A percentile compares a stretch with the other conserved stretches of the same genome.
Evolutionary conservation across 2,113 vertebrate genomes (phyloP).

Genomic region (Cebus imitator): DNA sequence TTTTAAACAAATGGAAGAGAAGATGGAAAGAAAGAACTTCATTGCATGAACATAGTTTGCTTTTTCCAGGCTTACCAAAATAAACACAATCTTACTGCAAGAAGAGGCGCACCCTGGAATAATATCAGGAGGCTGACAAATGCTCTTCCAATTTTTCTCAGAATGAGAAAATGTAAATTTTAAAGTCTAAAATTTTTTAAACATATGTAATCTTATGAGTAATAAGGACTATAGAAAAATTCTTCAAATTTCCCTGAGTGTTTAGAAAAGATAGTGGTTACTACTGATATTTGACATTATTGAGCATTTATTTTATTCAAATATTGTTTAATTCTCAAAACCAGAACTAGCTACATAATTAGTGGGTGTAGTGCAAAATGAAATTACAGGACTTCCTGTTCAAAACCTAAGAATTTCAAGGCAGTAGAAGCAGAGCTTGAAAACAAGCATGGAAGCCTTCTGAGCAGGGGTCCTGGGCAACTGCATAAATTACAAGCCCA

Average conservation of each 20-base stretch:
- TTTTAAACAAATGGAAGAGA: constrained; percentile 10
- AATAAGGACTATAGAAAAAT: background rate
- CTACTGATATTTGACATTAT: background rate
- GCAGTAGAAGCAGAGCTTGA: background rate
- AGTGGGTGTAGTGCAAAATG: background rate
- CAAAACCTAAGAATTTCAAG: background rate
- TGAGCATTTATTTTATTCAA: background rate
- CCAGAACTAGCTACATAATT: background rate
- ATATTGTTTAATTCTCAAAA: background rate
- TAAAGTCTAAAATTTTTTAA: background rate
- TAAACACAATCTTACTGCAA: background rate
- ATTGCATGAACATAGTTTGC: background rate
- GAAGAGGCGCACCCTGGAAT: background rate
- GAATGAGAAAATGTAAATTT: background rate
- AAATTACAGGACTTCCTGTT: background rate
- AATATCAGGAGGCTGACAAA: background rate
- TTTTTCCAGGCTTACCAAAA: background rate
- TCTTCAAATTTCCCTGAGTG: background rate
- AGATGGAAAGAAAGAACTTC: background rate
- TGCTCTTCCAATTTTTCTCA: background rate
- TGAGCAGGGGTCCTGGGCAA: background rate
- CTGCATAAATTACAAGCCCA: background rate
- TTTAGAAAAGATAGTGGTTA: background rate
- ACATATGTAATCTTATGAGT: background rate
- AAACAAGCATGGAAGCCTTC: background rate